phyloP scores from a whole-genome alignment of 2,888 invertebrate species.

The Steinernema scapterisci region DNA sequence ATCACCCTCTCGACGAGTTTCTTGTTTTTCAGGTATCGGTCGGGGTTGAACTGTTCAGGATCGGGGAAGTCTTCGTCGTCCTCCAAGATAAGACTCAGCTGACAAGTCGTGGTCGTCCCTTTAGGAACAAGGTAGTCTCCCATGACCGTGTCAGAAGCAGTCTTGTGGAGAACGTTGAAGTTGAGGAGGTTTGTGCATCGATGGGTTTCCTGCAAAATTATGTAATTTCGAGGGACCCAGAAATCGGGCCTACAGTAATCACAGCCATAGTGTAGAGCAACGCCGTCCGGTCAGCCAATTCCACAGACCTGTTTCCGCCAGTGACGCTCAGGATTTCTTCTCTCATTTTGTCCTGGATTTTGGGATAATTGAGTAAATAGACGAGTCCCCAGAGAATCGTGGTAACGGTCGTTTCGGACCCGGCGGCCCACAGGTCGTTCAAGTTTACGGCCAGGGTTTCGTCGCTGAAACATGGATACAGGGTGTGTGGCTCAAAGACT shows the following conservation, averaged over 20 bases:
- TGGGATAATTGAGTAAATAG: background rate
- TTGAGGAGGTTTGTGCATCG: background rate
- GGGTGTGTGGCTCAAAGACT: too few relatives aligned
- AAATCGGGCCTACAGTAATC: background rate
- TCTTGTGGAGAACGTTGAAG: slow-evolving; percentile 14
- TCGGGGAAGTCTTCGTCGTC: background rate
- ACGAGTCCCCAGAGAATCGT: background rate
- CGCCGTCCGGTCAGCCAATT: background rate
- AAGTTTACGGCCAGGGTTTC: background rate
- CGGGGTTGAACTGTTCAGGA: background rate
- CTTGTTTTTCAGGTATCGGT: too few relatives aligned
- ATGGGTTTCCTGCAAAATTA: background rate
- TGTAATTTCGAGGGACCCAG: too few relatives aligned
- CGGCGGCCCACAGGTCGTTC: background rate
- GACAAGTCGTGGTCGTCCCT: background rate
- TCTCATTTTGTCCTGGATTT: background rate
- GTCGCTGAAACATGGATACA: slow-evolving; percentile 7
- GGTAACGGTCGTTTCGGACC: background rate
- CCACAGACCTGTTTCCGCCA: background rate
- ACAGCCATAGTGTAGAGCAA: slow-evolving; percentile 9
- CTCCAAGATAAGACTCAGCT: background rate
- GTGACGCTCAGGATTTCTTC: background rate
- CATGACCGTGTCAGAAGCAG: background rate
- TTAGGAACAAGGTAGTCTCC: background rate
- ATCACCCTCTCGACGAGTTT: too few relatives aligned